phyloP scores from a whole-genome alignment of 2,113 vertebrate genomes.

The Amphiprion percula region DNA sequence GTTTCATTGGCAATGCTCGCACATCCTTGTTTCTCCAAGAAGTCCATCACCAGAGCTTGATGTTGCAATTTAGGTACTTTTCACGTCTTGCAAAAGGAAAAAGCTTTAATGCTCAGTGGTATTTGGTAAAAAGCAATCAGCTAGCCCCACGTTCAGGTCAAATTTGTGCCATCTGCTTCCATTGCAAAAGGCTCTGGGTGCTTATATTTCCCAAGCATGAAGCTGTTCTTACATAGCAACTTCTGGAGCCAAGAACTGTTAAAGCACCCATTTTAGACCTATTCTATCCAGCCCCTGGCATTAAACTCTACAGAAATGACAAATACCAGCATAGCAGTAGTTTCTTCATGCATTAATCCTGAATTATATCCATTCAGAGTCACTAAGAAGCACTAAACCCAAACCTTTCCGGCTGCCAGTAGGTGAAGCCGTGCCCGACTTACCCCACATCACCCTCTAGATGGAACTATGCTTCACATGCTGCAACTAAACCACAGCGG shows the following conservation, averaged over 20 bases:
- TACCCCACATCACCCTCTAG: not conserved
- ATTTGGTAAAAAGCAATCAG: not conserved
- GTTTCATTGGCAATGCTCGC: too few relatives aligned
- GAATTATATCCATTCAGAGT: not conserved
- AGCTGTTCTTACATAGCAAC: not conserved
- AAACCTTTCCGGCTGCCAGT: rapidly evolving
- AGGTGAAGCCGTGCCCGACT: not conserved
- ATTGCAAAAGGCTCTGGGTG: not conserved
- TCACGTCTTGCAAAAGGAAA: too few relatives aligned
- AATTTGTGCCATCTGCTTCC: not conserved
- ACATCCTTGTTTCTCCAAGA: too few relatives aligned
- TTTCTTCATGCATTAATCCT: not conserved
- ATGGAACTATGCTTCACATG: not conserved
- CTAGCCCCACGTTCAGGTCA: not conserved
- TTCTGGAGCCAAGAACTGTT: rapidly evolving
- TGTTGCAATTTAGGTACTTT: too few relatives aligned
- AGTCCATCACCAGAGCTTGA: too few relatives aligned
- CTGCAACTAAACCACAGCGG: not conserved
- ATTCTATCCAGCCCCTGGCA: too few relatives aligned
- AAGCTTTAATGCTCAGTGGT: too few relatives aligned
- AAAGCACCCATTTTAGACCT: too few relatives aligned
- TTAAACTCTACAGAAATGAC: not conserved
- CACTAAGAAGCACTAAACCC: not conserved
- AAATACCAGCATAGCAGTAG: not conserved
- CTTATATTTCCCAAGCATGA: too few relatives aligned